Percentiles rank a stretch among this genome's conserved stretches.
These are phyloP conservation scores for Diplolepis rosae DNA, from an alignment of 2,888 invertebrate genomes.

Conservation along the genomic window DNA sequence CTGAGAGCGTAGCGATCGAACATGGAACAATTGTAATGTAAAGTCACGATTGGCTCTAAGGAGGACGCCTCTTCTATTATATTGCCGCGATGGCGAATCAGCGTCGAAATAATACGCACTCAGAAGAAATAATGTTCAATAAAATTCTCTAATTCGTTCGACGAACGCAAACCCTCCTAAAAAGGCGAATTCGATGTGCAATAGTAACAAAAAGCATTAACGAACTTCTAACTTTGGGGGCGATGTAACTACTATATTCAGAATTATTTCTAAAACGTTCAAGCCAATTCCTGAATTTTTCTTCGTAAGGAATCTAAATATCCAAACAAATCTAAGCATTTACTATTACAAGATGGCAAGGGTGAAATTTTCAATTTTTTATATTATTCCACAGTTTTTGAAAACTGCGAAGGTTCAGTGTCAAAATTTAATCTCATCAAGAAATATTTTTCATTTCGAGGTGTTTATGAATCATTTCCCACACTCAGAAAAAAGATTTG, in stretches of 20 bases:
- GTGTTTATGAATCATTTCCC: no score
- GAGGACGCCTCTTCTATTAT: conserved; percentile 32
- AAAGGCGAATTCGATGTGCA: conserved; percentile 28
- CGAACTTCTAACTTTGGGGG: background rate
- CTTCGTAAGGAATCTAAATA: background rate
- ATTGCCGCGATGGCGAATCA: conserved; percentile 29
- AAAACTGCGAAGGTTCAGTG: no score
- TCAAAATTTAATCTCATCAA: no score
- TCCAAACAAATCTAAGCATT: background rate
- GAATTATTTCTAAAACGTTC: background rate
- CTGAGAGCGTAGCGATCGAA: conserved; percentile 64
- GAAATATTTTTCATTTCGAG: no score
- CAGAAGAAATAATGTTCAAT: conserved; percentile 30
- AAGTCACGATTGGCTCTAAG: conserved; percentile 49
- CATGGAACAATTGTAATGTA: conserved; percentile 66
- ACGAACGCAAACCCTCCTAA: conserved; percentile 24
- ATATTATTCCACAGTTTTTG: no score
- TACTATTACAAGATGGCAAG: no score
- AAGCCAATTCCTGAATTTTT: background rate
- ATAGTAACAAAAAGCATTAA: conserved; percentile 13
- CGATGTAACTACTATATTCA: background rate
- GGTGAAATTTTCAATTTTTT: no score
- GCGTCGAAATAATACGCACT: conserved; percentile 18
- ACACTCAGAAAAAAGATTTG: no score
- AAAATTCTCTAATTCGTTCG: conserved; percentile 17